Base-by-base conservation (phyloP, 1,140 invertebrate species). In the Pogonognathellus flavescens region DNA sequence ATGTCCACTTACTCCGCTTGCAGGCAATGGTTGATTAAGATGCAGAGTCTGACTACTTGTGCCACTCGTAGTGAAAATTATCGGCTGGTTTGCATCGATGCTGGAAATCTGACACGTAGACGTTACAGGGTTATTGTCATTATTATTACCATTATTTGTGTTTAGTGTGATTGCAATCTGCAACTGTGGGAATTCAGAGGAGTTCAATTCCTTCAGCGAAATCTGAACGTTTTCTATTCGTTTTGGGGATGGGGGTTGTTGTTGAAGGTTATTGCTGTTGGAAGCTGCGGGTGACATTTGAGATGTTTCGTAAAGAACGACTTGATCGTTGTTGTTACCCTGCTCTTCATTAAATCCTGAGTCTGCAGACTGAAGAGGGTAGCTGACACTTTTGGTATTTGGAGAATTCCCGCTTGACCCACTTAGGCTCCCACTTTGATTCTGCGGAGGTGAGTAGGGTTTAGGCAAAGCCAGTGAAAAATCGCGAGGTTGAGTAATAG, bases 151-250 rank as follows among this genome's bases (percentile, higher is more conserved):
- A 53, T 1, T 20, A 59, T 87, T 87, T 87, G 88, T 87, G 31
- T 88, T 88, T 0, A 88, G 70, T n/a, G 88, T 88, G 20, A 88
- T 88, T 7, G 88, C 88, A 55, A 88, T 88, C 60, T 89, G 88
- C 1, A 89, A 72, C 55, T 89, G 88, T 22, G 88, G 88, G 52
- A 89, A 87, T 62, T 88, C 87, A 0, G 85, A 85, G 3, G 84
- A 70, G 22, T 72, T 86, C 22, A 87, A 57, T 55, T 89, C 87
- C 55, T 87, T 88, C 0, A 89, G 82, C 4, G 88, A 89, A 80
- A 89, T 89, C 70, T 89, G 88, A 5, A 89, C 88, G 82, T 89
- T 89, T 80, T 89, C 88, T 52, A 89, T 88, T 25, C 87, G 62
- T 22, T 88, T 84, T 10, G 81, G 25, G n/a, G 80, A 22, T 10